Conservation (phyloP, 2,113 vertebrate species). For the Lepisosteus oculatus region DNA sequence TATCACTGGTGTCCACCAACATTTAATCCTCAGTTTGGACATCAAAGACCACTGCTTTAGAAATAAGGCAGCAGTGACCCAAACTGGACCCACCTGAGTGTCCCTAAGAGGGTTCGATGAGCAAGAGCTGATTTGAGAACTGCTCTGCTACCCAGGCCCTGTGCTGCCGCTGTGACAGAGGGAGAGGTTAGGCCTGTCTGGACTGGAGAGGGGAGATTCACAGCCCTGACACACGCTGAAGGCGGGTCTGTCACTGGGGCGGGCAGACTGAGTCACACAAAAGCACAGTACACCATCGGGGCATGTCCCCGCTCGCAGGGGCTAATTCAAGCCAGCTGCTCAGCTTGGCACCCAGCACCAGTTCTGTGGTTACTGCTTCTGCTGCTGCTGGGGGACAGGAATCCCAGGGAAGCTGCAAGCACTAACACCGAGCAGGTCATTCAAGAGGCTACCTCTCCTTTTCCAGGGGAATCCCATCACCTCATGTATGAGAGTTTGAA, state of each 20-base stretch:
- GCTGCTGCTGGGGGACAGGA: constrained; percentile 42
- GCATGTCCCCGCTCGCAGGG: constrained; percentile 64
- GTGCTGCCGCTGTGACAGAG: too few species aligned
- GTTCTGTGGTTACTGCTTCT: constrained; percentile 62
- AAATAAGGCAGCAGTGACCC: too few species aligned
- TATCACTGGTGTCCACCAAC: background rate
- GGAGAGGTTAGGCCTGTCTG: constrained; percentile 16
- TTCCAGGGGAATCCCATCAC: constrained; percentile 54
- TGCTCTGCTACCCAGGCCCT: too few species aligned
- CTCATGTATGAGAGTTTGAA: constrained; percentile 20
- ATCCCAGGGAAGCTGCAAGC: constrained; percentile 37
- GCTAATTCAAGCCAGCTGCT: constrained; percentile 68
- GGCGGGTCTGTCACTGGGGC: constrained; percentile 44
- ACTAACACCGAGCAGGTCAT: constrained; percentile 31
- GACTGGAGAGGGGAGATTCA: constrained; percentile 22
- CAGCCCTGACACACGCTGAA: constrained; percentile 40
- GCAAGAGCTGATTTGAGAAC: too few species aligned
- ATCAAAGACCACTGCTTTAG: too few species aligned
- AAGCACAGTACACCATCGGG: constrained; percentile 52
- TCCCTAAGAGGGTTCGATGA: too few species aligned
- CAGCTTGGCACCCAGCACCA: constrained; percentile 56
- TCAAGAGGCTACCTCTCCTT: constrained; percentile 10
- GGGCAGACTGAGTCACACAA: constrained; percentile 38
- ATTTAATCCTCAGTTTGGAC: background rate
- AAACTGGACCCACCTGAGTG: too few species aligned